Evolutionary conservation across 2,888 invertebrate species (phyloP).

Genomic region (Drosophila silvestris): DNA sequence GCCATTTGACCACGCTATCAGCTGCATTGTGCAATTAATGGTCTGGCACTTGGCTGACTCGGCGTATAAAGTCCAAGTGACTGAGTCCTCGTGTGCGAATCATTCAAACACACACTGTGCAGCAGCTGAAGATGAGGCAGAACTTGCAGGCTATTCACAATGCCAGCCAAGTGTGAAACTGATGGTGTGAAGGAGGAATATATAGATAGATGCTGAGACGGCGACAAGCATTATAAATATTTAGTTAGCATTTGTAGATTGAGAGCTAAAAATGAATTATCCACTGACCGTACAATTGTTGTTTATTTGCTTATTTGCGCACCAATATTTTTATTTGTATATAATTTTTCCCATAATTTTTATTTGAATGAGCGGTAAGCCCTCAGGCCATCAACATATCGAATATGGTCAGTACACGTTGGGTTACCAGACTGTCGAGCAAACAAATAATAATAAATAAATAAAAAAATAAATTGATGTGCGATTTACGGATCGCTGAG

Average conservation of each 20-base stretch:
- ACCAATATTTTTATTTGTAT: slow-evolving; percentile 52
- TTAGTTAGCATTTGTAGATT: slow-evolving; percentile 40
- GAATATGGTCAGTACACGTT: background rate
- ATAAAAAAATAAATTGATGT: slow-evolving; percentile 55
- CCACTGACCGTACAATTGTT: slow-evolving; percentile 63
- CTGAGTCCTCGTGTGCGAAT: slow-evolving; percentile 32
- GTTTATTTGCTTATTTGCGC: slow-evolving; percentile 37
- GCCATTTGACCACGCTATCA: slow-evolving; percentile 20
- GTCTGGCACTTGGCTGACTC: slow-evolving; percentile 70
- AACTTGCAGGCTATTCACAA: slow-evolving; percentile 23
- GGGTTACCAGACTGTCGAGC: slow-evolving; percentile 20
- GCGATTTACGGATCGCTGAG: slow-evolving; percentile 43
- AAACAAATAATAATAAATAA: slow-evolving; percentile 41
- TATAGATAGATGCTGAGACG: background rate
- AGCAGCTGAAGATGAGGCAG: slow-evolving; percentile 16
- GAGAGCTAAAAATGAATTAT: slow-evolving; percentile 50
- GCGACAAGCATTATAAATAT: slow-evolving; percentile 45
- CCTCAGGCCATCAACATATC: slow-evolving; percentile 52
- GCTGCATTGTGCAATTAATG: slow-evolving; percentile 66
- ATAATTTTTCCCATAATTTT: slow-evolving; percentile 55
- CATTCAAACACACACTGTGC: slow-evolving; percentile 8
- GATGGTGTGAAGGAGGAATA: background rate
- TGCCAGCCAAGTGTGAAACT: slow-evolving; percentile 43
- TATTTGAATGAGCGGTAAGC: slow-evolving; percentile 66
- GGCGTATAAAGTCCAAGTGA: slow-evolving; percentile 59